Conservation (phyloP, 2,888 invertebrate species). For the Chalcosyrphus nemorum region DNA sequence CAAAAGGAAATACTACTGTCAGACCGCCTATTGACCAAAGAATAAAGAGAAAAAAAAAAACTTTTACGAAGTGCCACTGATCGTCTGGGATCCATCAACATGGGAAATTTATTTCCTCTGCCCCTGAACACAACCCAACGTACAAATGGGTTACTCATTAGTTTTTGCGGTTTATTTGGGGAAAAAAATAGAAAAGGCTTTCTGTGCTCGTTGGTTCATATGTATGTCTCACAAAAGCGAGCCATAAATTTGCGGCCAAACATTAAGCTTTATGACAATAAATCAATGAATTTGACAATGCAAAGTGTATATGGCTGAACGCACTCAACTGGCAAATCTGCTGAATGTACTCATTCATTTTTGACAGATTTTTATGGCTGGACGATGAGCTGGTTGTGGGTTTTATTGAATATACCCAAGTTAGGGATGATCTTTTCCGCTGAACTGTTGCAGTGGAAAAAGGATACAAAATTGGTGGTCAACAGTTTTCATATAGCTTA, state of each 20-base stretch:
- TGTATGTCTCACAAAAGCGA: slow-evolving; percentile 6
- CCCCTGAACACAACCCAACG: slow-evolving; percentile 10
- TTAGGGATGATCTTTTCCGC: not conserved
- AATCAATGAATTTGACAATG: slow-evolving; percentile 69
- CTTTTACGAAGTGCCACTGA: slow-evolving; percentile 33
- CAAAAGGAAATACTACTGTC: slow-evolving; percentile 37
- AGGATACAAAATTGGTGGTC: too few species aligned
- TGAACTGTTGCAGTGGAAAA: too few species aligned
- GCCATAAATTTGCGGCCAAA: slow-evolving; percentile 50
- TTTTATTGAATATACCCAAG: not conserved
- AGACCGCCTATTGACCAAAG: not conserved
- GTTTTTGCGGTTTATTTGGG: slow-evolving; percentile 51
- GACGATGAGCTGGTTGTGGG: not conserved
- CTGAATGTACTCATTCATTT: slow-evolving; percentile 50
- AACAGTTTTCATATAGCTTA: too few species aligned
- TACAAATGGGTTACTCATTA: slow-evolving; percentile 65
- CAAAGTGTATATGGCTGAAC: slow-evolving; percentile 49
- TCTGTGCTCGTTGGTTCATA: not conserved
- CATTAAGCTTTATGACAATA: slow-evolving; percentile 58
- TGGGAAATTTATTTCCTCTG: slow-evolving; percentile 62
- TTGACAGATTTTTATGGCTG: not conserved
- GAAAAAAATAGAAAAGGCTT: too few species aligned
- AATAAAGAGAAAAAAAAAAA: not conserved
- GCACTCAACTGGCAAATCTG: slow-evolving; percentile 59
- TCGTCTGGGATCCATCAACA: slow-evolving; percentile 45